Percentiles rank a stretch among this genome's conserved stretches.
Conservation (phyloP, 2,797 vertebrate genomes). For the Molothrus aeneus region DNA sequence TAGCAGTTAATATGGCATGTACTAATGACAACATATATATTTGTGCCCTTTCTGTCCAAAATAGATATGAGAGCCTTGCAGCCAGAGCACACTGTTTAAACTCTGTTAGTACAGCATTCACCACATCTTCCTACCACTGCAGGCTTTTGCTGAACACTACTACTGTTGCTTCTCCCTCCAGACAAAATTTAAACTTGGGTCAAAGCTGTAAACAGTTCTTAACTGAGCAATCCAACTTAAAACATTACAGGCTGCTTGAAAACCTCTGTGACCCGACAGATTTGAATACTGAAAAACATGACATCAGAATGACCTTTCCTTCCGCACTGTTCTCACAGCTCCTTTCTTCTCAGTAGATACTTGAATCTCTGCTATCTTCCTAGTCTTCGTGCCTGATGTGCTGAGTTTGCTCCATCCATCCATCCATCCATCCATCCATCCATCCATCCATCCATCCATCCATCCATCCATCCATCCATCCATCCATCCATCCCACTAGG, state of each 20-base stretch:
- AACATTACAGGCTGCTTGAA: background rate
- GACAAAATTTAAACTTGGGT: background rate
- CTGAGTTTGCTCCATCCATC: background rate
- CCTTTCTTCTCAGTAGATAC: background rate
- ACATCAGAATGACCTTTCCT: slow-evolving; percentile 6
- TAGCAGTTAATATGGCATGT: background rate
- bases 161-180: background rate
- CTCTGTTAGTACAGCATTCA: background rate
- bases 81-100: background rate
- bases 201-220: background rate
- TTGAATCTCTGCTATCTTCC: background rate
- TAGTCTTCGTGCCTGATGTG: background rate
- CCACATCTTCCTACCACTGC: background rate
- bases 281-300: slow-evolving; percentile 27
- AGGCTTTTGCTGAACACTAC: background rate
- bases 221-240: background rate
- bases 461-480: background rate
- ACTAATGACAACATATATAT: slow-evolving; percentile 23
- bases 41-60: background rate
- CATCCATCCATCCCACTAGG: background rate
- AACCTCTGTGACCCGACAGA: background rate
- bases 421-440: background rate
- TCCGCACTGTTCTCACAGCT: background rate
- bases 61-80: background rate
- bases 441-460: background rate